Evolutionary conservation across 2,888 invertebrate species (phyloP), one percentile per base, ranked within the genome.

Genomic region (Vandiemenella viatica): DNA sequence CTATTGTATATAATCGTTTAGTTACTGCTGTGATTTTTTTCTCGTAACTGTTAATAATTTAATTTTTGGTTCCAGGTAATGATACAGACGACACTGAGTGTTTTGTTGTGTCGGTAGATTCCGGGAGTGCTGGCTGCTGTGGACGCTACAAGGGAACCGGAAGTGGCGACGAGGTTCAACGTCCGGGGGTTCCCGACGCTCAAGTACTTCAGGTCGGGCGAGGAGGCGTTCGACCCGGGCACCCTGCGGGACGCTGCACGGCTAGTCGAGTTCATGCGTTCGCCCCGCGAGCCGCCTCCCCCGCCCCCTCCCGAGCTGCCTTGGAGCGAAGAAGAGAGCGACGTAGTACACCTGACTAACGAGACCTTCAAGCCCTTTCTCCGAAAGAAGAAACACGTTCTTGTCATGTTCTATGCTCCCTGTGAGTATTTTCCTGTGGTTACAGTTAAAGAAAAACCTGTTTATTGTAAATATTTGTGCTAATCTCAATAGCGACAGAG

Each of bases 371-470:
- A 81, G 58, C 64, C 75, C 42, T 74, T 80, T 45, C 70, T 91
- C 38, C 84, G 85, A 63, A 86, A 86, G 65, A 82, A 88, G 67
- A 89, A 88, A 60, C 88, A 91, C 66, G 84, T 82, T 2, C 62
- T 92, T 45, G 80, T 90, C 50, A 89, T 91, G 81, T 92, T 91
- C 67, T 91, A 91, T 65, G 90, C 91, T 0, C 91, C 91, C 10
- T 92, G 90, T 90, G 68, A 77, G 84, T 78, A 47, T 23, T 19
- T 13, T 4, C 7, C 16, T n/a, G n/a, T n/a, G n/a, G n/a, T n/a
- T n/a, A n/a, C n/a, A n/a, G n/a, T n/a, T n/a, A n/a, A n/a, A n/a
- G n/a, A n/a, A n/a, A n/a, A n/a, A n/a, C n/a, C n/a, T n/a, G n/a
- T n/a, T n/a, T n/a, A n/a, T n/a, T n/a, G n/a, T n/a, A n/a, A n/a